These are phyloP conservation scores for Oligia fasciuncula DNA, from an alignment of 2,888 invertebrate species.

Conservation along the genomic window DNA sequence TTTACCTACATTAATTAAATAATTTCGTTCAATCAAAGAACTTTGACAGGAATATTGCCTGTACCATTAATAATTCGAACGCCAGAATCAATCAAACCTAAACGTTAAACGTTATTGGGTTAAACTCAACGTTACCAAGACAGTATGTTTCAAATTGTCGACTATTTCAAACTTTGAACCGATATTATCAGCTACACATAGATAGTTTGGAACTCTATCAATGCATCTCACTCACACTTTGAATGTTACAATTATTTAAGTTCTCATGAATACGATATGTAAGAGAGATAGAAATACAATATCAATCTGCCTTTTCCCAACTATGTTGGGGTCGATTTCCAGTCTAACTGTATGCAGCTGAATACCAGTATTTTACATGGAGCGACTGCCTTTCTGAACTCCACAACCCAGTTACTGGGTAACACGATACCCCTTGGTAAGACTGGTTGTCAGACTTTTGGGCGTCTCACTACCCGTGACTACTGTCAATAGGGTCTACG, in stretches of 20 bases:
- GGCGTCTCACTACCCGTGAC: too few relatives aligned
- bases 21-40: background rate
- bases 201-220: background rate
- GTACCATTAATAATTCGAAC: background rate
- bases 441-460: too few relatives aligned
- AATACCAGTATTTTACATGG: too few relatives aligned
- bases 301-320: background rate
- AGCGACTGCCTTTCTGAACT: too few relatives aligned
- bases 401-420: background rate
- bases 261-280: background rate
- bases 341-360: too few relatives aligned
- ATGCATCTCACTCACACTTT: constrained; percentile 11
- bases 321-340: background rate
- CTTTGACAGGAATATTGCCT: background rate
- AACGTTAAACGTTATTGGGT: background rate
- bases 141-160: constrained; percentile 2
- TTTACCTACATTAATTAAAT: background rate
- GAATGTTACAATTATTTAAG: background rate
- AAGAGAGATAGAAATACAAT: background rate
- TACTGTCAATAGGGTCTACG: too few relatives aligned
- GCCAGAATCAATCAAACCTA: constrained; percentile 4
- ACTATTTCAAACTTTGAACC: constrained; percentile 12
- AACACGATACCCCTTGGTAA: background rate
- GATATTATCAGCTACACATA: background rate
- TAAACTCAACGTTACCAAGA: constrained; percentile 3